Conservation (phyloP, 2,888 invertebrate species). For the Erebia epiphron region DNA sequence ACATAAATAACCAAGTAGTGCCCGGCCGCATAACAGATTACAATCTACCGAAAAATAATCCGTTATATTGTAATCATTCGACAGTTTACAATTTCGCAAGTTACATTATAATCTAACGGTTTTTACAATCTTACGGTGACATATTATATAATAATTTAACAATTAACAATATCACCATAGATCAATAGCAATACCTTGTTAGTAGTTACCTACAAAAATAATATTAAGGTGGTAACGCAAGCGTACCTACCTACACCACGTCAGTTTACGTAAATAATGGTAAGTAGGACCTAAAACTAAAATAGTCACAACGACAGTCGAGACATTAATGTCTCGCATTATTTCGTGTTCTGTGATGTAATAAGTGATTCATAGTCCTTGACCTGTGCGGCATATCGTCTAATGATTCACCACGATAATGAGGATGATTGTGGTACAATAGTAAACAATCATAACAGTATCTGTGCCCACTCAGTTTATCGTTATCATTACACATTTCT, state of each 20-base stretch:
- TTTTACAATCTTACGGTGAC: too few relatives aligned
- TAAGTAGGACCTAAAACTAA: neutral
- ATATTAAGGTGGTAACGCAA: neutral
- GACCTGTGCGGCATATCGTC: slow-evolving; percentile 46
- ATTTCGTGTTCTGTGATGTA: slow-evolving; percentile 18
- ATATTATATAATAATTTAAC: too few relatives aligned
- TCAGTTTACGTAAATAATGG: slow-evolving; percentile 6
- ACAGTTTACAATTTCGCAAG: too few relatives aligned
- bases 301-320: neutral
- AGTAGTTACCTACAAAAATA: too few relatives aligned
- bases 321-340: slow-evolving; percentile 6
- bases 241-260: neutral
- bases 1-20: too few relatives aligned
- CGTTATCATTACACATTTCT: neutral
- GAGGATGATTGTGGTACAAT: slow-evolving; percentile 34
- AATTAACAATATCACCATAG: too few relatives aligned
- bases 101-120: too few relatives aligned
- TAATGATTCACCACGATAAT: slow-evolving; percentile 32
- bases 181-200: too few relatives aligned
- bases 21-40: too few relatives aligned
- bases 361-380: slow-evolving; percentile 42
- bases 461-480: slow-evolving; percentile 6
- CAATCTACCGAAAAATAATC: too few relatives aligned
- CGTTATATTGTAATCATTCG: too few relatives aligned
- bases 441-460: slow-evolving; percentile 24